Evolutionary conservation across 2,113 vertebrate genomes (phyloP).

Genomic region (Scartelaos histophorus): DNA sequence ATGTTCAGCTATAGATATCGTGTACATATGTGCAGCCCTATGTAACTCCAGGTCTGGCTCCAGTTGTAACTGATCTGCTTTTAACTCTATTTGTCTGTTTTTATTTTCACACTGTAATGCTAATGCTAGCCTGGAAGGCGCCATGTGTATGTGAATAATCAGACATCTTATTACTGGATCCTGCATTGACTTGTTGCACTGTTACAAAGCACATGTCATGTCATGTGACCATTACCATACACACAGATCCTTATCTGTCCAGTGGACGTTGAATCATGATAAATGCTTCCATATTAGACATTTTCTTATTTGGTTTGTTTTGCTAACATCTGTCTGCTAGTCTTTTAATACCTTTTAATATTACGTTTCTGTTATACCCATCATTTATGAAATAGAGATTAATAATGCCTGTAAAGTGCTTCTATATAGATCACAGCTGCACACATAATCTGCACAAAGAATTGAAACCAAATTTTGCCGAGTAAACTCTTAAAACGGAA

Average conservation of each 20-base stretch:
- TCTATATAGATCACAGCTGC: slow-evolving; percentile 16
- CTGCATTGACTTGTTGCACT: not conserved
- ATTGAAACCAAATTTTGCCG: slow-evolving; percentile 31
- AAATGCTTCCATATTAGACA: slow-evolving; percentile 14
- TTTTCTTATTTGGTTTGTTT: slow-evolving; percentile 37
- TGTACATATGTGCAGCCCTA: not conserved
- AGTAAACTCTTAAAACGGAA: slow-evolving; percentile 45
- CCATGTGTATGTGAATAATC: slow-evolving; percentile 9
- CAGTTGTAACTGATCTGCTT: slow-evolving; percentile 26
- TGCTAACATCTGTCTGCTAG: slow-evolving; percentile 33
- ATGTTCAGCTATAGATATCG: not conserved
- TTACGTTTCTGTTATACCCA: slow-evolving; percentile 40
- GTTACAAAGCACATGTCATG: not conserved
- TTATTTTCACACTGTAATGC: slow-evolving; percentile 14
- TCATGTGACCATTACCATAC: not conserved
- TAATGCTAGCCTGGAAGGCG: slow-evolving; percentile 2
- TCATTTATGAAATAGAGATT: slow-evolving; percentile 44
- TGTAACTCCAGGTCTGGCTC: slow-evolving; percentile 15
- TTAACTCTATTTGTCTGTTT: slow-evolving; percentile 18
- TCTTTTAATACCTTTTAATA: slow-evolving; percentile 43
- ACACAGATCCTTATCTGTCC: not conserved
- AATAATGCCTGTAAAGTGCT: slow-evolving; percentile 25
- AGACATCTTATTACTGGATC: not conserved
- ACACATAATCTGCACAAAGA: not conserved
- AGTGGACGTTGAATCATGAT: slow-evolving; percentile 8